Conservation (phyloP, 2,113 vertebrate genomes). For the Pygoscelis antarcticus region DNA sequence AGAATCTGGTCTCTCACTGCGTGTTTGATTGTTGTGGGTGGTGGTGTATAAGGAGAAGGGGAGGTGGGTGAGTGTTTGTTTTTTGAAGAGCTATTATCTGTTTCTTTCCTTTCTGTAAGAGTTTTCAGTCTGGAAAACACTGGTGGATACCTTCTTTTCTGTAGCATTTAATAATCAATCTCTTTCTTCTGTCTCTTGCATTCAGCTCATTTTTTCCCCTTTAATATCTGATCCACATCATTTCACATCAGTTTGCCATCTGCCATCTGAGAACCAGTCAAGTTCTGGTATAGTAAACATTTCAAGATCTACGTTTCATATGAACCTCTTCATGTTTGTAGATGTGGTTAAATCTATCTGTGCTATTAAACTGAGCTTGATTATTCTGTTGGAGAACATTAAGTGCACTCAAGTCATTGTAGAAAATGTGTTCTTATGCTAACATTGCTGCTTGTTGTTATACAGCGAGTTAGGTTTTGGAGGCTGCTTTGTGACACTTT, state of each 20-base stretch:
- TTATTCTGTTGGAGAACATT: slow-evolving; percentile 11
- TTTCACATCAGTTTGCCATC: slow-evolving; percentile 78
- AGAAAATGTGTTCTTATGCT: slow-evolving; percentile 24
- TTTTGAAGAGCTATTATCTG: neutral
- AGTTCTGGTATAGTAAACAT: slow-evolving; percentile 77
- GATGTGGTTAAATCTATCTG: slow-evolving; percentile 35
- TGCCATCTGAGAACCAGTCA: slow-evolving; percentile 76
- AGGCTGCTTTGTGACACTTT: slow-evolving; percentile 30
- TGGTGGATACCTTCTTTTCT: slow-evolving; percentile 43
- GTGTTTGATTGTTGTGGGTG: neutral
- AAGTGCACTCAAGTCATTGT: slow-evolving; percentile 10
- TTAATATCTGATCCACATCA: slow-evolving; percentile 76
- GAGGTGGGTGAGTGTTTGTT: neutral
- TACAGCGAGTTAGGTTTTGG: neutral
- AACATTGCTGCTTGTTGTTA: slow-evolving; percentile 7
- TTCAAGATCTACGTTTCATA: slow-evolving; percentile 75
- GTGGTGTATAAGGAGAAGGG: neutral
- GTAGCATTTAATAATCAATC: slow-evolving; percentile 69
- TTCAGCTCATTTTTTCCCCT: slow-evolving; percentile 75
- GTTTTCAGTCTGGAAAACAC: slow-evolving; percentile 36
- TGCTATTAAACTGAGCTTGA: slow-evolving; percentile 37
- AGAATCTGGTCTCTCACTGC: neutral
- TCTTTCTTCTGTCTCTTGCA: slow-evolving; percentile 76
- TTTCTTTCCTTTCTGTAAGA: slow-evolving; percentile 50
- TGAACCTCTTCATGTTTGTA: slow-evolving; percentile 58